These are phyloP conservation scores for Acronicta psi DNA, from an alignment of 2,888 invertebrate species.

Conservation along the genomic window DNA sequence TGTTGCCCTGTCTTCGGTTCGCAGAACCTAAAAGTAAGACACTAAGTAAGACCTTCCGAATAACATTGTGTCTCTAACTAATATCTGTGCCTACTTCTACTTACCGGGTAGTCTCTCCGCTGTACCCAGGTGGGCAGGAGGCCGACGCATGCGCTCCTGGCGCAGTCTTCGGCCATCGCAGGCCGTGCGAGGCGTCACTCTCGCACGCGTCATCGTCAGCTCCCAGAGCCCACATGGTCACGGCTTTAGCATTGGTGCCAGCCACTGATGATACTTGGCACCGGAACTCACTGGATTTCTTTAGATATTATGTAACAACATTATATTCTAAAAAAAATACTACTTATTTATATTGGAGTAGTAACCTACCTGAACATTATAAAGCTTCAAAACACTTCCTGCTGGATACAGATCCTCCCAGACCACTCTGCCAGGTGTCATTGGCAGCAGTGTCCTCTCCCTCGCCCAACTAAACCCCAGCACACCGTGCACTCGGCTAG, in stretches of 20 bases:
- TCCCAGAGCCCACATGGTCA: slow-evolving; percentile 91
- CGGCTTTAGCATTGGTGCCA: slow-evolving; percentile 83
- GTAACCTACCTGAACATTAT: slow-evolving; percentile 91
- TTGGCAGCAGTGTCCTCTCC: slow-evolving; percentile 92
- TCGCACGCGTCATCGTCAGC: slow-evolving; percentile 87
- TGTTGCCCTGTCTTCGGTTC: slow-evolving; percentile 85
- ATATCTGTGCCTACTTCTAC: too few relatives aligned
- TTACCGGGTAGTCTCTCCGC: slow-evolving; percentile 80
- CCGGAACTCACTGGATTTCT: slow-evolving; percentile 94
- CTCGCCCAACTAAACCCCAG: slow-evolving; percentile 96
- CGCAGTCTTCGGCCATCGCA: slow-evolving; percentile 90
- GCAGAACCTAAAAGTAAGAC: slow-evolving; percentile 73
- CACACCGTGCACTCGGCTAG: slow-evolving; percentile 89
- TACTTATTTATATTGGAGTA: too few relatives aligned
- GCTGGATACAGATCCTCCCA: slow-evolving; percentile 96
- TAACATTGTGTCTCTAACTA: too few relatives aligned
- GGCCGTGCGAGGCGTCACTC: slow-evolving; percentile 88
- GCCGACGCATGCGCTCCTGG: slow-evolving; percentile 91
- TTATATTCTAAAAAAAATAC: too few relatives aligned
- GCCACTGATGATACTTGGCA: slow-evolving; percentile 91
- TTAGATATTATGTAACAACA: slow-evolving; percentile 20
- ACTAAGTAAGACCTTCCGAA: background rate
- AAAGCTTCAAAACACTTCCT: slow-evolving; percentile 94
- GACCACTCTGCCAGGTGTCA: slow-evolving; percentile 93
- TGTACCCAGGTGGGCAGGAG: slow-evolving; percentile 86